Evolutionary conservation across 2,797 vertebrate genomes (phyloP).

Genomic region (Aphelocoma californica): DNA sequence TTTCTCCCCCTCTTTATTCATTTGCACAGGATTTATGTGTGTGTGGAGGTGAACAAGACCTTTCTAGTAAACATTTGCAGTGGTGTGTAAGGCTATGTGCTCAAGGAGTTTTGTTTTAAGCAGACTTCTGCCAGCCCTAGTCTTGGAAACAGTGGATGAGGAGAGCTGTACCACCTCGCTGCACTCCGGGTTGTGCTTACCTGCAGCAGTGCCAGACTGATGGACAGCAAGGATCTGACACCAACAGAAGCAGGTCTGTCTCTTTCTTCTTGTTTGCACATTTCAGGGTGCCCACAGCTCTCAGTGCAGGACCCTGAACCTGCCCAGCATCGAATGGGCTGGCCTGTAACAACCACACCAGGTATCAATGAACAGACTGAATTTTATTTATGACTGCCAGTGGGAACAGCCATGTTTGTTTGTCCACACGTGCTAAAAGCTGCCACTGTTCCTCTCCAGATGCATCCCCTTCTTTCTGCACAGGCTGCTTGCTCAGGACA

Average conservation of each 20-base stretch:
- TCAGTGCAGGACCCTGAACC: neutral
- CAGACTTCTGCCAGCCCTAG: neutral
- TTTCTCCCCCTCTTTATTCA: neutral
- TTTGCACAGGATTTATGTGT: neutral
- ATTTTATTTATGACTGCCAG: neutral
- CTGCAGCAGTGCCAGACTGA: neutral
- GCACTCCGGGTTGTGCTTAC: neutral
- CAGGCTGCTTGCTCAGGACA: neutral
- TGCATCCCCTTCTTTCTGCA: neutral
- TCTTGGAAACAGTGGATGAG: neutral
- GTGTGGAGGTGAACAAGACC: neutral
- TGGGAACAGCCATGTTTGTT: neutral
- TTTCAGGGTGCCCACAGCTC: neutral
- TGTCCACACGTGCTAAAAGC: accelerated
- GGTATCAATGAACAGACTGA: neutral
- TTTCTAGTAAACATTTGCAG: neutral
- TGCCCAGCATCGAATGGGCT: neutral
- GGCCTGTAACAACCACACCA: neutral
- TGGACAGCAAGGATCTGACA: neutral
- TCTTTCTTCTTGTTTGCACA: neutral
- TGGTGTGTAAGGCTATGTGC: neutral
- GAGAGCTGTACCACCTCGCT: neutral
- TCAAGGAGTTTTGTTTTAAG: neutral
- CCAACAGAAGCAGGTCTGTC: neutral
- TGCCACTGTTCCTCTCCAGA: neutral